phyloP scores from a whole-genome alignment of 2,113 vertebrate genomes.

The Istiophorus platypterus region DNA sequence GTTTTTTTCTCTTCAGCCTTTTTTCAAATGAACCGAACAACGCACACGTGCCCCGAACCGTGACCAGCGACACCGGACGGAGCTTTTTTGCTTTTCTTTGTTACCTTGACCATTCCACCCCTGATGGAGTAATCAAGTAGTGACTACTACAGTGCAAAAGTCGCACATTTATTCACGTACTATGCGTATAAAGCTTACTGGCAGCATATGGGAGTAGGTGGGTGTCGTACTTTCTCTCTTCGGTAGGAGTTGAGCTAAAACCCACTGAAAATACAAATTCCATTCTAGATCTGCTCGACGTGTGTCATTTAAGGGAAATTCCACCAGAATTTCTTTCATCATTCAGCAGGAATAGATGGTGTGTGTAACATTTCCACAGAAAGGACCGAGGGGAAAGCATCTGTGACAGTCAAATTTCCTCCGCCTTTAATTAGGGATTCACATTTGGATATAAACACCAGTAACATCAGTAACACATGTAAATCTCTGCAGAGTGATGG shows the following conservation, averaged over 20 bases:
- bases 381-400: not conserved
- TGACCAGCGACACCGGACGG: too few species aligned
- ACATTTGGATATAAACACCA: not conserved
- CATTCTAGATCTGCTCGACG: not conserved
- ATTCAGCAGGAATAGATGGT: not conserved
- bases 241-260: not conserved
- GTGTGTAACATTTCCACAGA: not conserved
- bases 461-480: too few species aligned
- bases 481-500: not conserved
- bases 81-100: too few species aligned
- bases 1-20: too few species aligned
- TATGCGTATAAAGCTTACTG: not conserved
- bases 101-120: too few species aligned
- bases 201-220: not conserved
- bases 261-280: not conserved
- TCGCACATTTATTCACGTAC: not conserved
- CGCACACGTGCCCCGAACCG: too few species aligned
- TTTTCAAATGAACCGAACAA: too few species aligned
- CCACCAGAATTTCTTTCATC: not conserved
- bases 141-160: not conserved
- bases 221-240: not conserved
- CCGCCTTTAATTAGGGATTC: not conserved
- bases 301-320: conserved; percentile 11
- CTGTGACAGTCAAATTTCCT: not conserved
- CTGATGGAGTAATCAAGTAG: not conserved